Percentiles rank a stretch among this genome's conserved stretches.
These are phyloP conservation scores for Lasioglossum figueresi DNA, from an alignment of 2,888 invertebrate species.

Conservation along the genomic window DNA sequence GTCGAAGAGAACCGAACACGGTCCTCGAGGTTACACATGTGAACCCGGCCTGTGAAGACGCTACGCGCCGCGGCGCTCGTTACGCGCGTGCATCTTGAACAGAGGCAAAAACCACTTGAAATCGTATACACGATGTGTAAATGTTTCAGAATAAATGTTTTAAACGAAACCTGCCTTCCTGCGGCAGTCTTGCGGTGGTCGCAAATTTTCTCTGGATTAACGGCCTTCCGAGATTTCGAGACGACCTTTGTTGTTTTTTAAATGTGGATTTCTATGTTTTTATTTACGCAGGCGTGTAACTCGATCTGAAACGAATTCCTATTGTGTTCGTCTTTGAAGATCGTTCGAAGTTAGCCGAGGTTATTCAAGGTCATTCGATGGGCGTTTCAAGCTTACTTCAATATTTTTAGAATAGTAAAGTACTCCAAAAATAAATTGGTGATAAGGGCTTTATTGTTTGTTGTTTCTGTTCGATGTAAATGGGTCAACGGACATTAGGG, in stretches of 20 bases:
- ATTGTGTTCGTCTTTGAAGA: neutral
- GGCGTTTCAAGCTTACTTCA: too few relatives aligned
- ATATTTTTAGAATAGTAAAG: too few relatives aligned
- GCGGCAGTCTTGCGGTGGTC: neutral
- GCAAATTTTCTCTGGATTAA: neutral
- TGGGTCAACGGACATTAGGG: neutral
- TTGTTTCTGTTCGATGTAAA: neutral
- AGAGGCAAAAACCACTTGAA: neutral
- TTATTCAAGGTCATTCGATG: neutral
- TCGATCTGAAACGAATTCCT: neutral
- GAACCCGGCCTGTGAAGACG: conserved; percentile 19
- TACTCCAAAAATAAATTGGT: neutral
- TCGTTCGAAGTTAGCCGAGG: neutral
- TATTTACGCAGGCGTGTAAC: neutral
- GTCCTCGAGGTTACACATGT: conserved; percentile 23
- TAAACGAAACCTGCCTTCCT: neutral
- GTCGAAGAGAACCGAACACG: conserved; percentile 1
- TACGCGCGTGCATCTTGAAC: conserved; percentile 7
- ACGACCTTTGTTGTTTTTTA: neutral
- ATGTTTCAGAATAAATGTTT: neutral
- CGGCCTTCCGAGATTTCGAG: neutral
- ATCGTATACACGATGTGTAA: neutral
- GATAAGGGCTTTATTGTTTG: neutral
- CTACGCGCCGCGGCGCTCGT: conserved; percentile 30
- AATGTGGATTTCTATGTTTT: neutral